phyloP scores from a whole-genome alignment of 2,797 vertebrate species.

The Alectoris magna region DNA sequence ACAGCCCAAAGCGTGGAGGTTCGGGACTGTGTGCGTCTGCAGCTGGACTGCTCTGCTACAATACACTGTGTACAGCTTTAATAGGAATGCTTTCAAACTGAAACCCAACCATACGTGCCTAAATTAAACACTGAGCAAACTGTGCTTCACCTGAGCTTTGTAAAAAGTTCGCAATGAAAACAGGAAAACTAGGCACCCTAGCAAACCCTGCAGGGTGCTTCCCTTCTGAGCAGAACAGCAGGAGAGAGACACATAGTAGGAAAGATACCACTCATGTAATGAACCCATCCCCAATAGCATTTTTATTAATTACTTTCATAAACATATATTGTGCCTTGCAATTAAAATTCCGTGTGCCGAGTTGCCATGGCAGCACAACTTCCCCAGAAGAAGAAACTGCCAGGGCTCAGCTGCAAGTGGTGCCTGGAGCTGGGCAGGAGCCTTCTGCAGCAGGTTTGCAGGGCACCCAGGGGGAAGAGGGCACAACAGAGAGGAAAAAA shows the following conservation, averaged over 20 bases:
- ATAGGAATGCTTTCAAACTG: background rate
- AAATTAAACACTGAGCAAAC: background rate
- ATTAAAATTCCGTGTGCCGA: conserved; percentile 73
- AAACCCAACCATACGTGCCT: rapidly evolving
- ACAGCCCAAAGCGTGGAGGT: background rate
- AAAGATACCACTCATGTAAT: background rate
- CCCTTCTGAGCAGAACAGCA: background rate
- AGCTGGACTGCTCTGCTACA: background rate
- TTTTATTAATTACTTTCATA: conserved; percentile 70
- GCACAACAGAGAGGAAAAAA: background rate
- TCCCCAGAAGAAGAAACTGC: conserved; percentile 65
- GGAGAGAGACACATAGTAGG: background rate
- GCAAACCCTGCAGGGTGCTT: background rate
- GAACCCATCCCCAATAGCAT: background rate
- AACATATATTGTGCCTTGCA: conserved; percentile 57
- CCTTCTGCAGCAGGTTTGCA: background rate
- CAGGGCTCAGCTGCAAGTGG: conserved; percentile 48
- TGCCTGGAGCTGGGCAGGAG: conserved; percentile 21
- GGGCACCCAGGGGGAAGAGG: background rate
- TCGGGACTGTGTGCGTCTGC: background rate
- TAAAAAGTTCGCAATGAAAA: background rate
- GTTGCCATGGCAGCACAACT: conserved; percentile 76
- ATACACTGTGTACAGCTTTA: background rate
- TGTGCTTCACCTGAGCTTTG: background rate
- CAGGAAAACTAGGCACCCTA: background rate